Evolutionary conservation across 2,113 vertebrate genomes (phyloP).

Genomic region (Oriolus oriolus): DNA sequence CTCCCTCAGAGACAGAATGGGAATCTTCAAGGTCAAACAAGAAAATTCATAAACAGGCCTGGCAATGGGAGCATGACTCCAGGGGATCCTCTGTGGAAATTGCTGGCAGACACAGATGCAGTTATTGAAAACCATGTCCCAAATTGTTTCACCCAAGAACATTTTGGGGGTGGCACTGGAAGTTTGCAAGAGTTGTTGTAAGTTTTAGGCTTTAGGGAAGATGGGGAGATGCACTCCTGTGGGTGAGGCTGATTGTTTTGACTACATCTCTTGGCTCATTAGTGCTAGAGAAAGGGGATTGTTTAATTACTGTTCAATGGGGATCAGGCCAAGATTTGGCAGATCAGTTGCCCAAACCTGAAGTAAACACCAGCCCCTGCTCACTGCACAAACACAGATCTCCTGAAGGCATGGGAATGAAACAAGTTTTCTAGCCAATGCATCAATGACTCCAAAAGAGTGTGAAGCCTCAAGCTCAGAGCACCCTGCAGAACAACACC

Average conservation of each 20-base stretch:
- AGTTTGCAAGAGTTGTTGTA: background rate
- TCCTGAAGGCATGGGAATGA: background rate
- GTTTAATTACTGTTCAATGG: background rate
- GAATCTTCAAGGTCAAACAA: background rate
- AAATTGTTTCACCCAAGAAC: background rate
- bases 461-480: background rate
- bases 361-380: background rate
- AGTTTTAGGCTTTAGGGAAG: background rate
- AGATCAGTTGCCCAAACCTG: background rate
- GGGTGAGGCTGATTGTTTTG: background rate
- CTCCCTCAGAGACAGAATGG: accelerated
- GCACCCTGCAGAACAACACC: background rate
- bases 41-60: background rate
- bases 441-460: background rate
- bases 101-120: background rate
- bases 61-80: background rate
- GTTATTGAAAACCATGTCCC: background rate
- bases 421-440: background rate
- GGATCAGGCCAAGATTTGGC: background rate
- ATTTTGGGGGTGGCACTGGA: background rate
- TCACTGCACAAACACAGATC: background rate
- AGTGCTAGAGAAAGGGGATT: background rate
- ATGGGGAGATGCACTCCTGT: background rate
- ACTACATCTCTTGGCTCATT: background rate
- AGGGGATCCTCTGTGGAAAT: background rate